Percentiles rank a stretch among this genome's conserved stretches.
phyloP scores from a whole-genome alignment of 2,113 vertebrate genomes.

The Muntiacus reevesi region DNA sequence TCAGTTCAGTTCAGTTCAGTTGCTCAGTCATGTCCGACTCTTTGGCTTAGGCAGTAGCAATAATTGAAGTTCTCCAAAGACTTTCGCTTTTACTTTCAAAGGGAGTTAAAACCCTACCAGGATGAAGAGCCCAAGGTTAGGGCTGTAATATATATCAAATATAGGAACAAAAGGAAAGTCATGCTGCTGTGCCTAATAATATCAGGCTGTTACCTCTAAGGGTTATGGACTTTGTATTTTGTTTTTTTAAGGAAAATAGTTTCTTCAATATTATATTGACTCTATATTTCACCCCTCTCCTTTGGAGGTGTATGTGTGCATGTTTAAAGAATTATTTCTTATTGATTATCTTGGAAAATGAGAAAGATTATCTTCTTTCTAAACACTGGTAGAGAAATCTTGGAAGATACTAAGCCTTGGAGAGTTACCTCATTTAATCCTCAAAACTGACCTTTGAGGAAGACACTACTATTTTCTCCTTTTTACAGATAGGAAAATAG shows the following conservation, averaged over 20 bases:
- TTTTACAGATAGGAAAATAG: background rate
- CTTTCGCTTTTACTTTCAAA: background rate
- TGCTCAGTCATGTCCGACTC: no score
- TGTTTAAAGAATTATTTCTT: background rate
- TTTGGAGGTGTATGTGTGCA: background rate
- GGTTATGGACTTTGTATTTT: background rate
- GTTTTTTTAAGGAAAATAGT: background rate
- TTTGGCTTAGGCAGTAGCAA: background rate
- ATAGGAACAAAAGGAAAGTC: background rate
- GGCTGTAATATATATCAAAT: background rate
- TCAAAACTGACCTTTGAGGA: background rate
- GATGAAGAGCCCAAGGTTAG: background rate
- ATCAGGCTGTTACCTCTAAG: background rate
- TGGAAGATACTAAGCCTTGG: background rate
- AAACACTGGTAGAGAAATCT: background rate
- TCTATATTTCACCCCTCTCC: background rate
- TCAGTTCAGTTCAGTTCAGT: no score
- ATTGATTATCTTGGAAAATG: background rate
- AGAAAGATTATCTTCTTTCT: background rate
- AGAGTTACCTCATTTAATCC: background rate
- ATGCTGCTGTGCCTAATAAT: background rate
- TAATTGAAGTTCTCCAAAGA: background rate
- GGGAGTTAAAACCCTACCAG: background rate
- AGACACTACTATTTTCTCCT: background rate
- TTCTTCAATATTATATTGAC: background rate